Base-by-base conservation (phyloP, 1,140 invertebrate genomes). In the Drosophila punjabiensis region DNA sequence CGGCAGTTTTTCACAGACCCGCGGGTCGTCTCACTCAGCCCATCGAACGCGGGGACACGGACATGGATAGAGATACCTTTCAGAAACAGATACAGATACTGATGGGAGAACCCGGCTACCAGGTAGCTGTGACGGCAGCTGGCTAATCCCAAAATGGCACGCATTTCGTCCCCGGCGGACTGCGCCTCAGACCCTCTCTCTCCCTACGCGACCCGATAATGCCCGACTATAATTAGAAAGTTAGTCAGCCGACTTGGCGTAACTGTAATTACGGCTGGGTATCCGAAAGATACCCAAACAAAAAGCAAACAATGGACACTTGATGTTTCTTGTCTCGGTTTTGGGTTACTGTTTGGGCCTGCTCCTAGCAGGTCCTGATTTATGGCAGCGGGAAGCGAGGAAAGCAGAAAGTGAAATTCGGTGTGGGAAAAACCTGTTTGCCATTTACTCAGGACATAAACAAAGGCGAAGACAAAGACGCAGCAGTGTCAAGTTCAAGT, bases 121-220 rank as follows among this genome's bases (percentile, higher is more conserved):
- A 75, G 73, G 70, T 75, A 76, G 58, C 71, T n/a, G 18, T 10
- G 37, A 9, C 39, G 68, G 71, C 71, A 74, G 56, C 47, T 62
- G 68, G 82, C 81, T 84, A 84, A 84, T 81, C 82, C 62, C 61
- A 61, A 86, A 85, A 85, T 82, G 82, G 74, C 74, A 85, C 68
- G 82, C 82, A 85, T 83, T 83, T 56, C 45, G 58, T 41, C 56
- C 61, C 58, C 37, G 52, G 50, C 64, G 63, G 55, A 68, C 63
- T 13, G 48, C 16, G 28, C 50, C 30, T 32, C 32, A 35, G 52
- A 55, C 65, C 48, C 62, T 32, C 35, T 11, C 35, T 11, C 5
- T 13, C 48, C 50, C 28, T 30, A 13, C 16, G 20, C 61, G 33
- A 9, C 58, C 47, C 47, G 71, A 74, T 74, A 63, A 74, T 74